These are phyloP conservation scores for Perithous albicinctus DNA, from an alignment of 2,888 invertebrate species.

Conservation along the genomic window DNA sequence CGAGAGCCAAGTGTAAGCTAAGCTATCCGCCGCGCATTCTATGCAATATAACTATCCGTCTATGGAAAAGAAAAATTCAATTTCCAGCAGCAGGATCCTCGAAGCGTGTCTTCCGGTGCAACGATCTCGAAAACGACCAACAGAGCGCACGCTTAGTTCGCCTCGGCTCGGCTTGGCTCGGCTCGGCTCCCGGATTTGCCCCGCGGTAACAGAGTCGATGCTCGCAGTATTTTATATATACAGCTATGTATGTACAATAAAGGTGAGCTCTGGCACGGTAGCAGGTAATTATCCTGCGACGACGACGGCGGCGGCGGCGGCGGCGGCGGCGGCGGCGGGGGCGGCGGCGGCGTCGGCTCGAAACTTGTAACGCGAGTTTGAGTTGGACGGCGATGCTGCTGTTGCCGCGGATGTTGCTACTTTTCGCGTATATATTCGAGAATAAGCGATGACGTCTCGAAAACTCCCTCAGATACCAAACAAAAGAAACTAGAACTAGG, in stretches of 20 bases:
- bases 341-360: no score
- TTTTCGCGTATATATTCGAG: neutral
- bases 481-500: neutral
- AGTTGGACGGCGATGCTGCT: neutral
- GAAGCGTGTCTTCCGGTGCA: slow-evolving; percentile 82
- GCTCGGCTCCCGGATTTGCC: slow-evolving; percentile 35
- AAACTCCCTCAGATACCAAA: slow-evolving; percentile 26
- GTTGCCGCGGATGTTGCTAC: neutral
- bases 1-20: neutral
- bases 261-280: slow-evolving; percentile 30
- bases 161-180: no score
- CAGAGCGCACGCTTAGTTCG: slow-evolving; percentile 50
- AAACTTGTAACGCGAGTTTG: slow-evolving; percentile 46
- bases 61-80: slow-evolving; percentile 76
- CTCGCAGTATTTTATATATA: slow-evolving; percentile 19
- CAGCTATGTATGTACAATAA: slow-evolving; percentile 26
- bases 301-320: no score
- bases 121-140: slow-evolving; percentile 71
- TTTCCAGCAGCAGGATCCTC: slow-evolving; percentile 79
- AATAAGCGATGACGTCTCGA: slow-evolving; percentile 14
- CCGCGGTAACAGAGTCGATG: neutral
- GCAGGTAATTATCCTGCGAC: slow-evolving; percentile 51
- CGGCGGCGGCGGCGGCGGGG: no score
- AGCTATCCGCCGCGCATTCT: neutral
- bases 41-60: slow-evolving; percentile 41